Base-by-base conservation (phyloP, 2,888 invertebrate genomes). In the Merodon equestris region DNA sequence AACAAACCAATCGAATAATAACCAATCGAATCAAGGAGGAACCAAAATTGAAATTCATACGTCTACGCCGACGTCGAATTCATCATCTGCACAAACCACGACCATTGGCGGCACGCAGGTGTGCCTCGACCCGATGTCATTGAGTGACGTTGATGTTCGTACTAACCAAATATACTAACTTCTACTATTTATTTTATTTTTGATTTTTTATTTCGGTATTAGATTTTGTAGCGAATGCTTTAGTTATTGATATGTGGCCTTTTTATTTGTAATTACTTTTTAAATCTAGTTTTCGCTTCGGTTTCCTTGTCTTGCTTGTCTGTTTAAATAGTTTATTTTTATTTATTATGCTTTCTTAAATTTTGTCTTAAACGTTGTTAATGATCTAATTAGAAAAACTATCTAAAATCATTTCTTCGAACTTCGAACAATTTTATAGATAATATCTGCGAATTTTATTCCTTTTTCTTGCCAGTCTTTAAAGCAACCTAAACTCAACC, bases 71-170 rank as follows among this genome's bases (percentile, higher is more conserved):
- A 84, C n/a, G 82, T 85, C 63, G 84, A 75, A 74, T 63, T 81
- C 81, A 61, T 70, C 82, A 77, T 81, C 86, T 60, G 84, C 86
- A 67, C 87, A 88, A 74, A 86, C 88, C 75, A 86, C 88, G 75
- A 86, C 89, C 84, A 88, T 79, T 64, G 79, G 79, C 42, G 68
- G 92, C 86, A 92, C 92, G 87, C 94, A 94, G 91, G 93, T 94
- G 90, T 94, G 94, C 93, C 92, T 94, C 89, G 93, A 93, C 88
- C 92, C 93, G 91, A 93, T 93, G 93, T 91, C 92, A 86, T 92
- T 92, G 84, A 90, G 91, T 79, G 93, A 94, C 88, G 93, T 93
- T 87, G 93, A 94, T 91, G 93, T 94, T 92, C 90, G 92, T 90
- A 90, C 88, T 86, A 85, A 86, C 85, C 51, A 71, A 73, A 64